Evolutionary conservation across 2,888 invertebrate genomes (phyloP).

Genomic region (Marasmarcha lunaedactyla): DNA sequence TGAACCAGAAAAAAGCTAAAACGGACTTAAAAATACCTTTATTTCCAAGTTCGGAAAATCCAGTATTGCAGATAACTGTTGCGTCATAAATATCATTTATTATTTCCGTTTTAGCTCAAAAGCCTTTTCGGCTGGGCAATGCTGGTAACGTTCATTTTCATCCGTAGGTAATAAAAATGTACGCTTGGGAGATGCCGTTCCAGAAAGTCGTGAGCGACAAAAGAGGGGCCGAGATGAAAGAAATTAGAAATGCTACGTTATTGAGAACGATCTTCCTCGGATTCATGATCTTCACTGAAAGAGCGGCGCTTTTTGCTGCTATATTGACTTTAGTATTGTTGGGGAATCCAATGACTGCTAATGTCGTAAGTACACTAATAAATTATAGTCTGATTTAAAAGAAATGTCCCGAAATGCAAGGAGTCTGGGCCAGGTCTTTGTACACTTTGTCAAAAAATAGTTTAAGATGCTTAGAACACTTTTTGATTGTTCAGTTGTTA

Average conservation of each 20-base stretch:
- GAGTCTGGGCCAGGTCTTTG: not conserved
- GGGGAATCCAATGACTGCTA: conserved; percentile 77
- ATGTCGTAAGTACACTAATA: conserved; percentile 61
- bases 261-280: conserved; percentile 78
- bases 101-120: too few relatives aligned
- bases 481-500: too few relatives aligned
- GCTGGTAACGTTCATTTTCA: too few relatives aligned
- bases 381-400: not conserved
- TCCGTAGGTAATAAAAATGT: conserved; percentile 91
- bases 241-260: conserved; percentile 73
- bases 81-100: too few relatives aligned
- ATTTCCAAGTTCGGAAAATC: too few relatives aligned
- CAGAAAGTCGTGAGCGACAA: conserved; percentile 80
- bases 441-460: not conserved
- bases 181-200: conserved; percentile 94
- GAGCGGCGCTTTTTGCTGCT: conserved; percentile 82
- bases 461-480: too few relatives aligned
- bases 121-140: too few relatives aligned
- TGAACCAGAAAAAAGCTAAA: too few relatives aligned
- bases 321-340: conserved; percentile 77
- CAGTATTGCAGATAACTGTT: too few relatives aligned
- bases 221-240: conserved; percentile 68
- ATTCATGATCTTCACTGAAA: conserved; percentile 84
- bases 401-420: too few relatives aligned
- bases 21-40: too few relatives aligned